Evolutionary conservation across 1,140 invertebrate species (phyloP).

Genomic region (Drosophila punjabiensis): DNA sequence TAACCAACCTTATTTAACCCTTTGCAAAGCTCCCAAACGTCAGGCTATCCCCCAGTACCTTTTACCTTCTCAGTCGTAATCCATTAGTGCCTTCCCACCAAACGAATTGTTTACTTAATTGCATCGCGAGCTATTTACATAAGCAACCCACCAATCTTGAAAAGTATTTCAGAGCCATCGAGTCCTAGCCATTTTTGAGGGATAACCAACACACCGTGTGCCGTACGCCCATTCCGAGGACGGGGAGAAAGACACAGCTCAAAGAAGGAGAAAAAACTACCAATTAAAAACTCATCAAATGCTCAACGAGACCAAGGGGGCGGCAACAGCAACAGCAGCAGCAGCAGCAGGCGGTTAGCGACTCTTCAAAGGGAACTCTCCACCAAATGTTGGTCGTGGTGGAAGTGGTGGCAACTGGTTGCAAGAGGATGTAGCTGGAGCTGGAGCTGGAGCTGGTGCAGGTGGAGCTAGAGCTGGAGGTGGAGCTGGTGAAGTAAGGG

Average conservation of each 20-base stretch:
- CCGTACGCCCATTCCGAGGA: slow-evolving; percentile 9
- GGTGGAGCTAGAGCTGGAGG: neutral
- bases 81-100: slow-evolving; percentile 16
- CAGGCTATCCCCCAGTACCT: neutral
- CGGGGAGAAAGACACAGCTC: slow-evolving; percentile 4
- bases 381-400: slow-evolving; percentile 19
- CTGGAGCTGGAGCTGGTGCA: slow-evolving; percentile 3
- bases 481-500: slow-evolving; percentile 10
- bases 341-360: slow-evolving; percentile 5
- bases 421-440: slow-evolving; percentile 22
- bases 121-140: slow-evolving; percentile 35
- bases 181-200: slow-evolving; percentile 20
- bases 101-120: slow-evolving; percentile 34
- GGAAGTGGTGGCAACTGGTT: slow-evolving; percentile 33
- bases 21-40: neutral
- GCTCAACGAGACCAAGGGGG: slow-evolving; percentile 17
- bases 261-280: slow-evolving; percentile 29
- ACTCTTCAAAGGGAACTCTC: slow-evolving; percentile 49
- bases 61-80: slow-evolving; percentile 18
- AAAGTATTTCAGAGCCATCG: slow-evolving; percentile 30
- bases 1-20: neutral
- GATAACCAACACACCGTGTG: slow-evolving; percentile 7
- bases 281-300: slow-evolving; percentile 66
- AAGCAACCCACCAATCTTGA: slow-evolving; percentile 16
- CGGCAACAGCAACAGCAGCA: slow-evolving; percentile 4